Evolutionary conservation across 2,888 invertebrate species (phyloP).

Genomic region (Chalcosyrphus nemorum): DNA sequence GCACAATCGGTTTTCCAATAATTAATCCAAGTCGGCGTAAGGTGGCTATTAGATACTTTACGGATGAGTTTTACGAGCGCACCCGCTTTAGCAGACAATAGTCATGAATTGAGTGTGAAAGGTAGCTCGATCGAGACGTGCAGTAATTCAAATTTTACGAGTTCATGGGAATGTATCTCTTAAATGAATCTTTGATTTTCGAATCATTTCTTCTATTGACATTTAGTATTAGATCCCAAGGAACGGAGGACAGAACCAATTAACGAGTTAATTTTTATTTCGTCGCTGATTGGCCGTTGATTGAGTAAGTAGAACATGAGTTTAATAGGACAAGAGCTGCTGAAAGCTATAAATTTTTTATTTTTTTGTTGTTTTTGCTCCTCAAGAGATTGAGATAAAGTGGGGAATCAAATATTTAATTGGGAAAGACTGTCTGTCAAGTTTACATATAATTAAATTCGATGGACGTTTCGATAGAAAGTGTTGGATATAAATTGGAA

Average conservation of each 20-base stretch:
- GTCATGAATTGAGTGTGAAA: conserved; percentile 40
- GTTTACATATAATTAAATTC: background rate
- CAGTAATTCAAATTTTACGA: conserved; percentile 52
- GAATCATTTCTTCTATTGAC: background rate
- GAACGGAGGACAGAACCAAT: background rate
- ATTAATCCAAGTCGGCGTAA: conserved; percentile 16
- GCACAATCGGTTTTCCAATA: conserved; percentile 10
- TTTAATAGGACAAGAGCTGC: conserved; percentile 5
- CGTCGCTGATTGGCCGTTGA: conserved; percentile 19
- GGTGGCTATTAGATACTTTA: conserved; percentile 3
- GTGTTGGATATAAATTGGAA: background rate
- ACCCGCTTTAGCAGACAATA: conserved; percentile 8
- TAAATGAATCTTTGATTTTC: conserved; percentile 41
- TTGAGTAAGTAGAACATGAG: conserved; percentile 8
- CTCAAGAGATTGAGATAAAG: background rate
- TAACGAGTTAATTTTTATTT: conserved; percentile 50
- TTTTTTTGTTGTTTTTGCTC: too few species aligned
- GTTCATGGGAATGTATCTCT: conserved; percentile 48
- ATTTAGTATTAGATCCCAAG: background rate
- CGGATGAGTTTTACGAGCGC: conserved; percentile 40
- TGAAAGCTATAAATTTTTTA: background rate
- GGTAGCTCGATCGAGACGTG: conserved; percentile 27
- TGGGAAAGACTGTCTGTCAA: background rate
- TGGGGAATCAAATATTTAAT: conserved; percentile 8
- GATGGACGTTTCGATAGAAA: background rate